Percentiles rank a stretch among this genome's conserved stretches.
Evolutionary conservation across 2,888 invertebrate species (phyloP).

Genomic region (Caenorhabditis angaria): DNA sequence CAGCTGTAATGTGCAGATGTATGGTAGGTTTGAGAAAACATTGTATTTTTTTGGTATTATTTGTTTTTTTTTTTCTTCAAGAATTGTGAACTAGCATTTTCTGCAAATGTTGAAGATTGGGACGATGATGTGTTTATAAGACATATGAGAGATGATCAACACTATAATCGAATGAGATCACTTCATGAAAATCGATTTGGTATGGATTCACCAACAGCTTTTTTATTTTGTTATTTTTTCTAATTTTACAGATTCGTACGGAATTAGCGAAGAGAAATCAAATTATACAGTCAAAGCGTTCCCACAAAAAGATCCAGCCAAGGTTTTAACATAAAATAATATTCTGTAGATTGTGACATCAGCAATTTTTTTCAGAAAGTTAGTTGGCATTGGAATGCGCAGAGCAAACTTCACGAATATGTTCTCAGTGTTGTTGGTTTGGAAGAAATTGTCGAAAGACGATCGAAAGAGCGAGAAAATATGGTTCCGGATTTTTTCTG

Average conservation of each 20-base stretch:
- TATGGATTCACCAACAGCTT: constrained; percentile 10
- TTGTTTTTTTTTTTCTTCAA: constrained; percentile 2
- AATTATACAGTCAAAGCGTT: constrained; percentile 50
- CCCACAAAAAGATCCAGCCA: constrained; percentile 40
- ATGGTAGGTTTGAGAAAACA: no score
- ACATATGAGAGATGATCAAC: constrained; percentile 35
- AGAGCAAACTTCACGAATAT: constrained; percentile 38
- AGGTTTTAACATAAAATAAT: constrained; percentile 28
- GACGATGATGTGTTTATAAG: constrained; percentile 24
- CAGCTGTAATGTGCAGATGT: constrained; percentile 26
- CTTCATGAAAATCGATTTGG: constrained; percentile 18
- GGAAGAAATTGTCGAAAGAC: constrained; percentile 48
- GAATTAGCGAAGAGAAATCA: constrained; percentile 24
- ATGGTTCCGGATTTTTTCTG: constrained; percentile 45
- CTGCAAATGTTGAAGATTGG: constrained; percentile 19
- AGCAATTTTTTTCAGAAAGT: constrained; percentile 36
- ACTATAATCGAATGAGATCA: constrained; percentile 14
- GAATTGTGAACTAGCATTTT: constrained; percentile 31
- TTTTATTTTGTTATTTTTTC: background rate
- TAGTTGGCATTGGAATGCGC: constrained; percentile 46
- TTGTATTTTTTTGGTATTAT: no score
- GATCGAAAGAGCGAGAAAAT: constrained; percentile 4
- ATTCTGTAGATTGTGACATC: background rate
- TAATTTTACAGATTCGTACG: constrained; percentile 21
- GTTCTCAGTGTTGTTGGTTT: constrained; percentile 48